Evolutionary conservation across 2,888 invertebrate species (phyloP), one percentile per base, ranked within the genome.

Genomic region (Pandemis corylana): DNA sequence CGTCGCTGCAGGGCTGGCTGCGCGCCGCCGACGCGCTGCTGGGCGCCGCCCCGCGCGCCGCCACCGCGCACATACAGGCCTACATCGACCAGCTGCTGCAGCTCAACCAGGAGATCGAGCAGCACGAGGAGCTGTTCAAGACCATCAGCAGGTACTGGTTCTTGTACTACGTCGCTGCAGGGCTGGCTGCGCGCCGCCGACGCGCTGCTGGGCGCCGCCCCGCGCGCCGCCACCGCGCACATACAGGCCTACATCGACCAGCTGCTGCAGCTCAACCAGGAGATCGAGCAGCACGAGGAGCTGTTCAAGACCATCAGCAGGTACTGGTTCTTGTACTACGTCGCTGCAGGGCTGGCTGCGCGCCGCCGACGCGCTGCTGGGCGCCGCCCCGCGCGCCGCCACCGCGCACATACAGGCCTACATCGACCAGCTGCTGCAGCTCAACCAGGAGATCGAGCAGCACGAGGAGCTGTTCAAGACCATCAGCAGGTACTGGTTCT

Each of bases 401-500:
- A 97, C 97, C 0, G 95, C 96, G n/a, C 96, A 96, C 82, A 97
- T 99, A 66, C 97, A 97, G 85, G 95, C 96, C 12, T 97, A 98
- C 82, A 96, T 97, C 36, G 96, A 97, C 76, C 96, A 97, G 79
- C 90, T 99, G 68, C 95, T 98, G 90, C 95, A 95, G 76, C 95
- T 98, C 49, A 97, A 97, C 87, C 95, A 95, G 3, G 97, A 98
- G 93, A 96, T 98, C 0, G 98, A 98, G 83, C 96, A 96, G 62
- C 97, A 98, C 78, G 99, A 99, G 88, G 97, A 97, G 76, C 92
- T 98, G 2, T 99, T 99, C 87, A 98, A 99, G 90, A 96, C 95
- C 74, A 97, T 98, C 62, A 99, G 99, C 90, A 98, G 94, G 94
- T 93, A 70, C 67, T 81, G 72, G 10, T 13, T 4, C 59, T 42